Evolutionary conservation across 2,113 vertebrate genomes (phyloP).

Genomic region (Callionymus lyra): DNA sequence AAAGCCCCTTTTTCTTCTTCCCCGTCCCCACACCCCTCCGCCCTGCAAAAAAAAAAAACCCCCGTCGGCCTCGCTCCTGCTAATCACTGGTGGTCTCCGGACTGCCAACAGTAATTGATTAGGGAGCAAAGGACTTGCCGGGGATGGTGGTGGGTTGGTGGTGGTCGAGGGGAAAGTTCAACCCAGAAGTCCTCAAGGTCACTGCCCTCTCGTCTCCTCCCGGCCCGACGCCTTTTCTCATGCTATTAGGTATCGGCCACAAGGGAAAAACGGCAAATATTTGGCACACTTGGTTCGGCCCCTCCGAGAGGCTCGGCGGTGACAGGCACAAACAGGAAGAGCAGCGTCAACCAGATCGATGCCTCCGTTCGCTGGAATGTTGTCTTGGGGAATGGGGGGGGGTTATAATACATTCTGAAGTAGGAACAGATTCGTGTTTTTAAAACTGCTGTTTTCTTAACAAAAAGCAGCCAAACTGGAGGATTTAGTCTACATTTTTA

Average conservation of each 20-base stretch:
- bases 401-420: no score
- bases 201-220: constrained; percentile 43
- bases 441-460: no score
- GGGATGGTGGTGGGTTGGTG: constrained; percentile 10
- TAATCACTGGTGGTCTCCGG: constrained; percentile 71
- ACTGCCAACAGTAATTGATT: constrained; percentile 71
- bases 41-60: constrained; percentile 36
- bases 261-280: constrained; percentile 57
- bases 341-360: constrained; percentile 30
- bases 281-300: constrained; percentile 43
- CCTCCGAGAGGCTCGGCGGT: constrained; percentile 34
- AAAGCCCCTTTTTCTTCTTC: constrained; percentile 46
- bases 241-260: constrained; percentile 61
- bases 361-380: constrained; percentile 16
- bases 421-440: no score
- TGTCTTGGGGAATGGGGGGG: no score
- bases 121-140: constrained; percentile 49
- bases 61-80: constrained; percentile 52
- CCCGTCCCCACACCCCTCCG: constrained; percentile 20
- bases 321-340: constrained; percentile 50
- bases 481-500: no score
- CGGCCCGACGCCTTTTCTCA: constrained; percentile 47
- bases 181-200: constrained; percentile 60
- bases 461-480: no score
- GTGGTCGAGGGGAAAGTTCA: constrained; percentile 59